Conservation (phyloP, 2,113 vertebrate genomes). For the Zosterops pallidus region DNA sequence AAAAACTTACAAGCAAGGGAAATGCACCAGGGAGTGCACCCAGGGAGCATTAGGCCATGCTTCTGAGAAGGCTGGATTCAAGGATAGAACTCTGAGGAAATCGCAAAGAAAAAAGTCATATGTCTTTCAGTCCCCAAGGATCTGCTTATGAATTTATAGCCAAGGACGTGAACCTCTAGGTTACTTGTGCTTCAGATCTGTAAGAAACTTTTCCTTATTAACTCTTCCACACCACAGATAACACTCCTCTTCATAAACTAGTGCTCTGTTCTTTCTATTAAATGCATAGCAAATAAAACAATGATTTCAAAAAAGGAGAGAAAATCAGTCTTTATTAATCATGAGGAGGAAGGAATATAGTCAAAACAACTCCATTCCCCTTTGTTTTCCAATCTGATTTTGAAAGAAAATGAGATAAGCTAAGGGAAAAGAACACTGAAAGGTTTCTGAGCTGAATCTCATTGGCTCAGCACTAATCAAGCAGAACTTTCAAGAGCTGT, state of each 20-base stretch:
- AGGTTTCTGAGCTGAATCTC: neutral
- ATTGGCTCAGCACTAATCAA: neutral
- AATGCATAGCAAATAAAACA: neutral
- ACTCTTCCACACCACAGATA: neutral
- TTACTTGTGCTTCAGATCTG: neutral
- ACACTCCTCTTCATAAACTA: neutral
- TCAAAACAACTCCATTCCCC: neutral
- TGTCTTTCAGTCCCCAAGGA: neutral
- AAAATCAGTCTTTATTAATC: neutral
- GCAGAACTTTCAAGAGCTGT: neutral
- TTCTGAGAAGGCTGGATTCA: slow-evolving; percentile 12
- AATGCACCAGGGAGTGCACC: slow-evolving; percentile 9
- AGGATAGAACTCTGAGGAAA: slow-evolving; percentile 1
- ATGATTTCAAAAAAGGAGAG: neutral
- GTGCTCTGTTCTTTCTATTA: neutral
- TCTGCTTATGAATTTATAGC: slow-evolving; percentile 4
- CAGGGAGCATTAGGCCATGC: neutral
- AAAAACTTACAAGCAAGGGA: slow-evolving; percentile 23
- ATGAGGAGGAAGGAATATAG: neutral
- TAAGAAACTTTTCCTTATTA: neutral
- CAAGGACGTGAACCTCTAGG: neutral
- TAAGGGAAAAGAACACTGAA: neutral
- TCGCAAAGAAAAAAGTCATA: slow-evolving; percentile 3
- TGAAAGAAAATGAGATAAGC: neutral
- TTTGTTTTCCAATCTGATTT: neutral